phyloP scores from a whole-genome alignment of 2,797 vertebrate species.

The Mustela erminea region DNA sequence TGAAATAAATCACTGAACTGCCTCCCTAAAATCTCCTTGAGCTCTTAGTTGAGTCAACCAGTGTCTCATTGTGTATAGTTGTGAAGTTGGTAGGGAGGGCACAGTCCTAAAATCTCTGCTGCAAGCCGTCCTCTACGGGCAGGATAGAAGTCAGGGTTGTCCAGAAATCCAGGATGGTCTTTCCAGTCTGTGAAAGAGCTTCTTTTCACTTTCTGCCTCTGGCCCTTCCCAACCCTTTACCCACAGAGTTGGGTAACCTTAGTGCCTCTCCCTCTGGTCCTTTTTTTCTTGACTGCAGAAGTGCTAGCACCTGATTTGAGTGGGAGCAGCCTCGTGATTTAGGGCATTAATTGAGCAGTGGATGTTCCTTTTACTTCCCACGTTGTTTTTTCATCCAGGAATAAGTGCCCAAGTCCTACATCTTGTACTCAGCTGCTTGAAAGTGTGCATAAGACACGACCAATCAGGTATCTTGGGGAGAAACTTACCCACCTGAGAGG shows the following conservation, averaged over 20 bases:
- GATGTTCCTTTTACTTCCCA: conserved; percentile 40
- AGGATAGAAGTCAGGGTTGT: not conserved
- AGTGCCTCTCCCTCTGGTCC: not conserved
- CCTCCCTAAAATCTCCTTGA: not conserved
- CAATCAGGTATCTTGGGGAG: conserved; percentile 4
- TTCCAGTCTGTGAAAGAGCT: not conserved
- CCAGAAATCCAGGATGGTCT: not conserved
- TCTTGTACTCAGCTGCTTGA: not conserved
- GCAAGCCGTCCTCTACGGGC: not conserved
- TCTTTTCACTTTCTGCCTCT: not conserved
- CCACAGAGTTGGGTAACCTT: not conserved
- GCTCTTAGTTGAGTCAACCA: not conserved
- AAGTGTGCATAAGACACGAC: not conserved
- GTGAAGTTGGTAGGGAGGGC: not conserved
- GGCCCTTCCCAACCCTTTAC: not conserved
- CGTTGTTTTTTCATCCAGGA: conserved; percentile 26
- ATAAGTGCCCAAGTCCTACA: not conserved
- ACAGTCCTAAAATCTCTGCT: not conserved
- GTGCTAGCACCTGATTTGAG: conserved; percentile 47
- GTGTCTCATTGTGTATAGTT: conserved; percentile 9
- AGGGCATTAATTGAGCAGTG: not conserved
- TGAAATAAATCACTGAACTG: conserved; percentile 7
- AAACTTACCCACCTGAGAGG: not conserved
- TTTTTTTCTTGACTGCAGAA: not conserved
- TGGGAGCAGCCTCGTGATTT: conserved; percentile 45